Evolutionary conservation across 2,888 invertebrate species (phyloP).

Genomic region (Odontomyia ornata): DNA sequence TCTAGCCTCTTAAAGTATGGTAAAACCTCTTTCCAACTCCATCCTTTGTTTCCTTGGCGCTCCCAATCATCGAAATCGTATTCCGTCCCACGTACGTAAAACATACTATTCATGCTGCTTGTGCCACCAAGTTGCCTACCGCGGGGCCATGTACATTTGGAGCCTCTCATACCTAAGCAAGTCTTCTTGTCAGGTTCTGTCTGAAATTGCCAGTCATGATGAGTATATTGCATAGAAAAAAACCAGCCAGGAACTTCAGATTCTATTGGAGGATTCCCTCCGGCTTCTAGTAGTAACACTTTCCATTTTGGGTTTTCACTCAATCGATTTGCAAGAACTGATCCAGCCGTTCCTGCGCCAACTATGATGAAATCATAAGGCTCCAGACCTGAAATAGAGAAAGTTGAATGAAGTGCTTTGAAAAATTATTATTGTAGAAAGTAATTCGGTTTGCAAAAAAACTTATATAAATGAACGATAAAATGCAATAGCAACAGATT

Average conservation of each 20-base stretch:
- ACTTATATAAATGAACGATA: no score
- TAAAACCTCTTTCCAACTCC: conserved; percentile 79
- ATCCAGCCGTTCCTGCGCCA: conserved; percentile 72
- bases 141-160: conserved; percentile 67
- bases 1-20: conserved; percentile 84
- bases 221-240: conserved; percentile 54
- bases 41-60: conserved; percentile 69
- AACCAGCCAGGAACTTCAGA: conserved; percentile 54
- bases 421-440: no score
- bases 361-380: conserved; percentile 69
- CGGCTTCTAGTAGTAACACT: conserved; percentile 81
- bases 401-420: no score
- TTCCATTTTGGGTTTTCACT: conserved; percentile 81
- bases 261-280: conserved; percentile 63
- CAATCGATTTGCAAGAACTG: conserved; percentile 72
- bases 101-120: conserved; percentile 72
- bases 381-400: conserved; percentile 49
- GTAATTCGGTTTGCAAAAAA: no score
- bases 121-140: conserved; percentile 75
- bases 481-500: no score
- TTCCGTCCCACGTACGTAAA: conserved; percentile 72
- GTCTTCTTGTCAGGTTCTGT: conserved; percentile 55
- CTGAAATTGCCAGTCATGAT: conserved; percentile 57
- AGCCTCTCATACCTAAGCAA: conserved; percentile 54
- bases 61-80: conserved; percentile 74